Evolutionary conservation across 1,140 invertebrate genomes (phyloP).

Genomic region (Archivesica marissinica): DNA sequence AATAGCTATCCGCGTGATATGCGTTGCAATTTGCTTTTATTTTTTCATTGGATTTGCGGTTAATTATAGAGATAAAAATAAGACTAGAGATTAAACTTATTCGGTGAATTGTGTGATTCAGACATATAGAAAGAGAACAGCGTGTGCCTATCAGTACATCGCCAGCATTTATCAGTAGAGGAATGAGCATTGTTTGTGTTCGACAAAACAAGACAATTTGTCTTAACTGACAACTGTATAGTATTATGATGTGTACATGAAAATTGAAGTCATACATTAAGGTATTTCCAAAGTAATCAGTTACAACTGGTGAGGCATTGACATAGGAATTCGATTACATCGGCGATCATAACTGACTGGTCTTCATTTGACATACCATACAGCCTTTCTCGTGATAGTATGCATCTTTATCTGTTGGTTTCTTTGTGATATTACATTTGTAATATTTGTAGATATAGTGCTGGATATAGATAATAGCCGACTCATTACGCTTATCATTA

Average conservation of each 20-base stretch:
- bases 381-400: constrained; percentile 1
- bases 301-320: neutral
- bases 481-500: constrained; percentile 20
- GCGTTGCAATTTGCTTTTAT: neutral
- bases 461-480: constrained; percentile 21
- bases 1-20: neutral
- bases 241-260: neutral
- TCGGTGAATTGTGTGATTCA: neutral
- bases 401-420: constrained; percentile 3
- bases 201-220: neutral
- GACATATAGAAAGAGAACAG: neutral
- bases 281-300: constrained; percentile 28
- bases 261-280: neutral
- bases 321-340: constrained; percentile 41
- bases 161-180: neutral
- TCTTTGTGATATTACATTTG: constrained; percentile 19
- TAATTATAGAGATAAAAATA: neutral
- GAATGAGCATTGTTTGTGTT: neutral
- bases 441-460: neutral
- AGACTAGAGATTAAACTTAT: neutral
- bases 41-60: too few species aligned
- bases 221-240: neutral
- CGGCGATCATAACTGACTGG: neutral
- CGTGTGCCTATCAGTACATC: neutral
- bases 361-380: constrained; percentile 26